A percentile compares a stretch with the other conserved stretches of the same genome.
phyloP scores from a whole-genome alignment of 2,797 vertebrate genomes.

The Vespertilio murinus region DNA sequence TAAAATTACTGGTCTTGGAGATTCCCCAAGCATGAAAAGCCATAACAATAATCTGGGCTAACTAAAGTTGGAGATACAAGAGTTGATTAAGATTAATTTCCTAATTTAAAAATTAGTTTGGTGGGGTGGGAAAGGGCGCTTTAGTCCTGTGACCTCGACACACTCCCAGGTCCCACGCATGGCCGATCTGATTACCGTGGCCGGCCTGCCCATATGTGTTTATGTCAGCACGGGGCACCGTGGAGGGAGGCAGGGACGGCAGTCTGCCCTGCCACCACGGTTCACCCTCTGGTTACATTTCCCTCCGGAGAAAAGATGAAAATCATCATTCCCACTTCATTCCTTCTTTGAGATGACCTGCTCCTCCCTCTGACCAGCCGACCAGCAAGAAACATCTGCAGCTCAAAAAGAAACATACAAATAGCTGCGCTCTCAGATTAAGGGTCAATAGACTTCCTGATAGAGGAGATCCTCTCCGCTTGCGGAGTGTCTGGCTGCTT shows the following conservation, averaged over 20 bases:
- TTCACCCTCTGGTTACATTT: slow-evolving; percentile 32
- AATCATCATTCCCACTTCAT: slow-evolving; percentile 63
- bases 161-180: slow-evolving; percentile 59
- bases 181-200: slow-evolving; percentile 64
- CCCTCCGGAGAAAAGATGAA: slow-evolving; percentile 71
- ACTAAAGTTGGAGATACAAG: slow-evolving; percentile 57
- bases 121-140: slow-evolving; percentile 79
- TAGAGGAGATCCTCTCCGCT: slow-evolving; percentile 53
- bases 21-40: slow-evolving; percentile 53
- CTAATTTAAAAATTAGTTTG: slow-evolving; percentile 80
- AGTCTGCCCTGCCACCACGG: slow-evolving; percentile 48
- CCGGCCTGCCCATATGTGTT: neutral
- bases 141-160: slow-evolving; percentile 72
- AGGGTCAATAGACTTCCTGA: slow-evolving; percentile 82
- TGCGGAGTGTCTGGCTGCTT: slow-evolving; percentile 59
- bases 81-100: slow-evolving; percentile 82
- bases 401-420: slow-evolving; percentile 75
- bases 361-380: slow-evolving; percentile 69
- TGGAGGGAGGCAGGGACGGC: neutral
- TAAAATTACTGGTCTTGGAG: slow-evolving; percentile 26
- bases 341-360: slow-evolving; percentile 77
- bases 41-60: neutral
- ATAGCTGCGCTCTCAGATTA: slow-evolving; percentile 67
- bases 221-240: neutral
- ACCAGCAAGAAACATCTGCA: slow-evolving; percentile 83